These are phyloP conservation scores for Gopherus evgoodei DNA, from an alignment of 2,113 vertebrate species.

Conservation along the genomic window DNA sequence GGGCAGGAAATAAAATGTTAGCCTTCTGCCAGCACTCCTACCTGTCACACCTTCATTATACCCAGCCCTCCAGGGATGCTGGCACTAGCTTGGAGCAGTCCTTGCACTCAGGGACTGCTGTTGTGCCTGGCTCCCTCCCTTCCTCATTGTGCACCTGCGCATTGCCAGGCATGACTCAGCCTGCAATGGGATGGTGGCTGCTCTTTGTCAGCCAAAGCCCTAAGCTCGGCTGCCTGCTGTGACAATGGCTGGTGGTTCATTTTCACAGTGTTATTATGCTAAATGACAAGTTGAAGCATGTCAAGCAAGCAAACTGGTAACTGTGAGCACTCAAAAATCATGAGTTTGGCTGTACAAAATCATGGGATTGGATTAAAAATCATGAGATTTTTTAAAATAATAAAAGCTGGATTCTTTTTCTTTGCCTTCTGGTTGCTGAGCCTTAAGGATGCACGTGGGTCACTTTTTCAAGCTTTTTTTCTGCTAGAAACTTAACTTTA, in stretches of 20 bases:
- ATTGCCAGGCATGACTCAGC: neutral
- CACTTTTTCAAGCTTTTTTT: neutral
- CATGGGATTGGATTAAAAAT: neutral
- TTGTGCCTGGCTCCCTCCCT: neutral
- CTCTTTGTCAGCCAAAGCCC: neutral
- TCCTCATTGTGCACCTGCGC: neutral
- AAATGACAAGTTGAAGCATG: neutral
- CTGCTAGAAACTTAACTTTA: neutral
- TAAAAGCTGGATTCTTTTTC: neutral
- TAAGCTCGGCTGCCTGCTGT: neutral
- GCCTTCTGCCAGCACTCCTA: neutral
- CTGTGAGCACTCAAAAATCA: neutral
- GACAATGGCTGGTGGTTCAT: neutral
- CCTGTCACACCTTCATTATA: neutral
- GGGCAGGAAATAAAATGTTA: neutral
- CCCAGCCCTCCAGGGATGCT: neutral
- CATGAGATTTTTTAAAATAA: neutral
- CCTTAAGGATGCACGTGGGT: conserved; percentile 13
- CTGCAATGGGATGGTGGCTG: neutral
- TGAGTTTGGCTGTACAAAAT: neutral
- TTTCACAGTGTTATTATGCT: neutral
- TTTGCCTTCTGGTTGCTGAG: conserved; percentile 21
- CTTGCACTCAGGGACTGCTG: neutral
- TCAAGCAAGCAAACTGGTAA: neutral
- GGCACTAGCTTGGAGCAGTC: neutral